Base-by-base conservation (phyloP, 37 sponge, comb jelly and placozoan genomes). In the Bolinopsis microptera region DNA sequence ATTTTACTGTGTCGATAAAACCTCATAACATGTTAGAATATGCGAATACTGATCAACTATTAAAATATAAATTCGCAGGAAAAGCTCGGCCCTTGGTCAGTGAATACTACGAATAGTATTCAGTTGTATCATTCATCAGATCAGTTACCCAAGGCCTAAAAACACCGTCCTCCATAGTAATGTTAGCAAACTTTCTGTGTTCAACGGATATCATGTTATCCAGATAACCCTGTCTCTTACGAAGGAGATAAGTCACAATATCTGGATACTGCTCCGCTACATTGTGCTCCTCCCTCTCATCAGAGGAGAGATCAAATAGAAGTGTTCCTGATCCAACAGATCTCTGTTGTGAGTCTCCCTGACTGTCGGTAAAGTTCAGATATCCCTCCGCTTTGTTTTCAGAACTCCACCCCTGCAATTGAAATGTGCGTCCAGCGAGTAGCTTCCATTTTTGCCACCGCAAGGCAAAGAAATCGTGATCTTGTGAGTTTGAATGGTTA, bases 371-470 rank as follows among this genome's bases (percentile, higher is more conserved):
- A 32, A 48, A 48, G 13, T 13, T 13, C 5, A 48, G 0, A 23
- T 27, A 39, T 24, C 36, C 90, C 61, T 38, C 40, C 3, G 40
- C 3, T 26, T 48, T 21, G 35, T 86, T 86, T 40, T 39, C 31
- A 0, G 41, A 24, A 2, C 26, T 86, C 41, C 90, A 39, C 21
- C 41, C 90, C 48, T 40, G 40, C 35, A 77, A 77, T 35, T 77
- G 35, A 0, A 77, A 77, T 18, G 80, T 16, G 1, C 35, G 13
- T 41, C 90, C 90, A 1, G 61, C 3, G 30, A 86, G n/a, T 18
- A 86, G 61, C 24, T 86, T 86, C 40, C 48, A 86, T 23, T 39
- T 41, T 39, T 41, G 23, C 61, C 61, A 40, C 28, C 90, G 41
- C 3, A 41, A 13, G 0, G 36, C 48, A 40, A 86, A 86, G 28